Base-by-base conservation (phyloP, 2,797 vertebrate genomes). In the Monodelphis domestica region DNA sequence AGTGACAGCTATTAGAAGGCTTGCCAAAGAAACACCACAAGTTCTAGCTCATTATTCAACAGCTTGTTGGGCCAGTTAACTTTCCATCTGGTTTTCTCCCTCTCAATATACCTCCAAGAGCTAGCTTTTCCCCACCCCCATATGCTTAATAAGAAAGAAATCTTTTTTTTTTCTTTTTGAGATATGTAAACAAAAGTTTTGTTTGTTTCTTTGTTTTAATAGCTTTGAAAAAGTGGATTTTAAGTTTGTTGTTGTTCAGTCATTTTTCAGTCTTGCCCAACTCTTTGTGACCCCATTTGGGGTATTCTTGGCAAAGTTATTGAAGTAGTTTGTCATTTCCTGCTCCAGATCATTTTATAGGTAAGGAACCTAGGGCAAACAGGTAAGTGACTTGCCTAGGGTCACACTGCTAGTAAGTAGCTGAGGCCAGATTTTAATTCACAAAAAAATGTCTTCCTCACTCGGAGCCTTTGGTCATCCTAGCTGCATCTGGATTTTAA, bases 1-100 rank as follows among this genome's bases (percentile, higher is more conserved):
- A 63, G 45, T 30, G 91, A 91, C n/a, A 54, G 88, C 59, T 87
- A 59, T 53, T 50, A 87, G 95, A 33, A 93, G 94, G 63, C 91
- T 88, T 54, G 90, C 55, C 70, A 84, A 50, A 84, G 38, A 50
- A 84, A 84, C 70, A 84, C 70, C 38, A 50, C 70, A 50, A n/a
- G 70, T 45, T 84, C 70, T 84, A 24, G 45, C 70, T 84, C 70
- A 84, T 84, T 84, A 84, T 84, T 84, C 70, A 84, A 50, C 70
- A 84, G 70, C 70, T 84, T 84, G 70, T 84, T 84, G 70, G 1
- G 7, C 59, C 53, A 59, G 92, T 6, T 91, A 45, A 89, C 0
- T 93, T 94, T 91, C 92, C 88, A 57, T 90, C 57, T 55, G 56
- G 56, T 21, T 78, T 63, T 54, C 57, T 88, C 90, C 59, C 88